Conservation (phyloP, 1,140 invertebrate genomes). For the Sycophaga agraensis region DNA sequence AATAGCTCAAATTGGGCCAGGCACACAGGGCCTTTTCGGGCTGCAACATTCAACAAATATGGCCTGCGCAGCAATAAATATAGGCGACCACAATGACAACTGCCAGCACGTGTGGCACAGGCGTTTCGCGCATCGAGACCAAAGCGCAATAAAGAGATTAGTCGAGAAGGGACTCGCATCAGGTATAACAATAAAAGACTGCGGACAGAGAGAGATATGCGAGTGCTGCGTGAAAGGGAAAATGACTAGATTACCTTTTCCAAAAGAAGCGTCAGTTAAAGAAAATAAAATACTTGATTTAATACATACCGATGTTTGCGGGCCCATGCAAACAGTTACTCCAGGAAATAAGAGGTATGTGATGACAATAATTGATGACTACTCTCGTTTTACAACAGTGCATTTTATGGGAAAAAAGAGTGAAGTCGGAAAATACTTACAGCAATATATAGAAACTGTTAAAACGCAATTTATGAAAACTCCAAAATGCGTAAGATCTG, state of each 20-base stretch:
- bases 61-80: background rate
- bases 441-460: background rate
- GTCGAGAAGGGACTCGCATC: background rate
- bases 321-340: conserved; percentile 29
- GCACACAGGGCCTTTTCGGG: background rate
- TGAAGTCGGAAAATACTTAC: background rate
- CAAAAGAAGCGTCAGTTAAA: conserved; percentile 2
- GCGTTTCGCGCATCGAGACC: background rate
- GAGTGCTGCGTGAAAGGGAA: conserved; percentile 37
- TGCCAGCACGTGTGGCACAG: background rate
- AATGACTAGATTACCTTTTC: conserved; percentile 28
- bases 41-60: background rate
- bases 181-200: conserved; percentile 4
- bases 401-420: background rate
- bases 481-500: background rate
- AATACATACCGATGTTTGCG: background rate
- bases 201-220: conserved; percentile 20
- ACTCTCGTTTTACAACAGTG: background rate
- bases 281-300: background rate
- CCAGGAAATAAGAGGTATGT: conserved; percentile 30
- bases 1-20: background rate
- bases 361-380: conserved; percentile 1
- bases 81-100: background rate
- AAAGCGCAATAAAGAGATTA: background rate
- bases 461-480: conserved; percentile 27